Conservation (phyloP, 2,888 invertebrate species). For the Andrena dorsata region DNA sequence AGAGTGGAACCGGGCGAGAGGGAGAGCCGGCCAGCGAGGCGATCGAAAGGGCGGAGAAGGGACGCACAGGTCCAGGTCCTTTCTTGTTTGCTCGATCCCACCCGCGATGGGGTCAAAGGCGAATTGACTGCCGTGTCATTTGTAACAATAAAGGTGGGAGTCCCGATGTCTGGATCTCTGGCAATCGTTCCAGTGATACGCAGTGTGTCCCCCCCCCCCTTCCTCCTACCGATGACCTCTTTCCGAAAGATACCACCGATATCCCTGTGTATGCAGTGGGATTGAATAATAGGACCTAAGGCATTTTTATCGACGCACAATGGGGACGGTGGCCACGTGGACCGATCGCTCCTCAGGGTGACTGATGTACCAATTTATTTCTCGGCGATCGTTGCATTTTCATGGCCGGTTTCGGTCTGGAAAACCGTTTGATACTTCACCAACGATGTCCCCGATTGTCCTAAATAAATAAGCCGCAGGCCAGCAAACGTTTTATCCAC, state of each 20-base stretch:
- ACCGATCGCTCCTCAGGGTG: constrained; percentile 20
- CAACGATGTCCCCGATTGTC: constrained; percentile 34
- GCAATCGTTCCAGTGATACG: constrained; percentile 62
- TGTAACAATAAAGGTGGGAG: constrained; percentile 77
- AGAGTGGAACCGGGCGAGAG: constrained; percentile 21
- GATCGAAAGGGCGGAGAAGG: constrained; percentile 25
- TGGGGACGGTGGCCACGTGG: constrained; percentile 27
- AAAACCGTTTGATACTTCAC: constrained; percentile 39
- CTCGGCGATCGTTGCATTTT: constrained; percentile 42
- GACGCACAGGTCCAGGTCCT: constrained; percentile 34
- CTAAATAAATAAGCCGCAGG: constrained; percentile 49
- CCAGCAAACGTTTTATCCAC: constrained; percentile 34
- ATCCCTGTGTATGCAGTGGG: constrained; percentile 53
- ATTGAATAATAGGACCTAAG: constrained; percentile 62
- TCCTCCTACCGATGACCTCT: constrained; percentile 49
- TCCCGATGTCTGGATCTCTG: constrained; percentile 69
- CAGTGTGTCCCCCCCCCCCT: background rate
- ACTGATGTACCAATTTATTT: constrained; percentile 63
- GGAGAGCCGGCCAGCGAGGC: constrained; percentile 12
- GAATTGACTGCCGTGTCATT: constrained; percentile 76
- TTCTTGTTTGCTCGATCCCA: constrained; percentile 71
- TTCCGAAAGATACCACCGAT: constrained; percentile 47
- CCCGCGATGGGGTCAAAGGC: constrained; percentile 69
- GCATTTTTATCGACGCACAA: constrained; percentile 60
- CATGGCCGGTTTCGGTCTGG: constrained; percentile 23